A percentile compares a stretch with the other conserved stretches of the same genome.
phyloP scores from a whole-genome alignment of 2,113 vertebrate genomes.

The Marmota monax region DNA sequence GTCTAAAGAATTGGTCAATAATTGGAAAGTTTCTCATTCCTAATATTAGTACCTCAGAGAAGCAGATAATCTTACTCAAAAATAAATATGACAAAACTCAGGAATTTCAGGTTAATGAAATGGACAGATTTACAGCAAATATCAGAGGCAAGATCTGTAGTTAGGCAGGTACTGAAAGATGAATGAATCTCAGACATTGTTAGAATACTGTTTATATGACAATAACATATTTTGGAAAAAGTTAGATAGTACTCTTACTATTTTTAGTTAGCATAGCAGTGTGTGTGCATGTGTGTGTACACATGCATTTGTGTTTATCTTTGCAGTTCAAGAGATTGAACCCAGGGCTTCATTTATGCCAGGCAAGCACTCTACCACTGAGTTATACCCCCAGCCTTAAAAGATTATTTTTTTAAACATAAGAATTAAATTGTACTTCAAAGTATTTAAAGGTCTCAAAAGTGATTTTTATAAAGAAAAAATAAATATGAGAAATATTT shows the following conservation, averaged over 20 bases:
- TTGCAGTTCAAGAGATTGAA: background rate
- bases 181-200: background rate
- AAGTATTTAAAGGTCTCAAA: background rate
- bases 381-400: background rate
- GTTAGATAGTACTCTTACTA: background rate
- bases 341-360: background rate
- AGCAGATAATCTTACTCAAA: background rate
- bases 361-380: too few relatives aligned
- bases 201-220: background rate
- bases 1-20: conserved; percentile 24
- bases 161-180: background rate
- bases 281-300: too few relatives aligned
- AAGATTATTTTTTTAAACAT: conserved; percentile 23
- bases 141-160: background rate
- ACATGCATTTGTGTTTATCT: too few relatives aligned
- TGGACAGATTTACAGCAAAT: background rate
- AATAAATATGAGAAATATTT: conserved; percentile 21
- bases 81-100: conserved; percentile 25
- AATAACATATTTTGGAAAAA: conserved; percentile 4
- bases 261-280: background rate
- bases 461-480: background rate
- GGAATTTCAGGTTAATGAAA: conserved; percentile 63
- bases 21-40: conserved; percentile 1
- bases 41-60: conserved; percentile 32
- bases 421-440: conserved; percentile 35